These are phyloP conservation scores for Oscheius myriophilus DNA, from an alignment of 2,888 invertebrate genomes.

Conservation along the genomic window DNA sequence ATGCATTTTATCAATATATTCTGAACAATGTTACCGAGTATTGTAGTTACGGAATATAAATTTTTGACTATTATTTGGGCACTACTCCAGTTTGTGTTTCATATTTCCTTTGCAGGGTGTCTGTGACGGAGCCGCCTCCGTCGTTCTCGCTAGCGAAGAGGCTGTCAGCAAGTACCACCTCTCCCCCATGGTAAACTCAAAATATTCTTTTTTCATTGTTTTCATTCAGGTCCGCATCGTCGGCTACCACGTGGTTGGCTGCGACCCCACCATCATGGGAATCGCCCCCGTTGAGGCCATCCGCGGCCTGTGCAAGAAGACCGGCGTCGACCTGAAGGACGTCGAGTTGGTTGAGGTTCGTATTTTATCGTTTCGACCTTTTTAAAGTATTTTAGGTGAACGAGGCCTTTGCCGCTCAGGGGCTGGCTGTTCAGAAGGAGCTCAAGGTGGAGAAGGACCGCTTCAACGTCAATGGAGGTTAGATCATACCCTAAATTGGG, in stretches of 20 bases:
- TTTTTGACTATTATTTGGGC: too few species aligned
- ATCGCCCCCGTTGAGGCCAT: constrained; percentile 88
- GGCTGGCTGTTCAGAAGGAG: constrained; percentile 88
- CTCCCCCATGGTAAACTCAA: constrained; percentile 79
- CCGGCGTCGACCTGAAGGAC: constrained; percentile 83
- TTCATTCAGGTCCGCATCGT: constrained; percentile 7
- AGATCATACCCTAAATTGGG: too few species aligned
- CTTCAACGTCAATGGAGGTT: constrained; percentile 81
- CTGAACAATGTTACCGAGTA: too few species aligned
- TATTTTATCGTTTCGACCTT: too few species aligned
- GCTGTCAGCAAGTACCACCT: constrained; percentile 83
- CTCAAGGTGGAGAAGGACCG: constrained; percentile 85
- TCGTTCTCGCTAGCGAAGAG: constrained; percentile 88
- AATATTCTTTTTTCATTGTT: constrained; percentile 74
- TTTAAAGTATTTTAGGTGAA: constrained; percentile 81
- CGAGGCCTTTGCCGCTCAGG: constrained; percentile 96
- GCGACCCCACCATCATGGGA: constrained; percentile 96
- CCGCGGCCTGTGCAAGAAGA: constrained; percentile 81
- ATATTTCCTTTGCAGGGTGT: constrained; percentile 78
- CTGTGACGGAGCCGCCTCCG: constrained; percentile 91
- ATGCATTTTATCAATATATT: too few species aligned
- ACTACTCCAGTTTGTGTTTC: too few species aligned
- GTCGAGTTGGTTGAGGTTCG: constrained; percentile 81
- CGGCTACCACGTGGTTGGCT: constrained; percentile 77
- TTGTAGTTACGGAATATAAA: too few species aligned